Conservation (phyloP, 2,797 vertebrate species). For the Brachymystax lenok region DNA sequence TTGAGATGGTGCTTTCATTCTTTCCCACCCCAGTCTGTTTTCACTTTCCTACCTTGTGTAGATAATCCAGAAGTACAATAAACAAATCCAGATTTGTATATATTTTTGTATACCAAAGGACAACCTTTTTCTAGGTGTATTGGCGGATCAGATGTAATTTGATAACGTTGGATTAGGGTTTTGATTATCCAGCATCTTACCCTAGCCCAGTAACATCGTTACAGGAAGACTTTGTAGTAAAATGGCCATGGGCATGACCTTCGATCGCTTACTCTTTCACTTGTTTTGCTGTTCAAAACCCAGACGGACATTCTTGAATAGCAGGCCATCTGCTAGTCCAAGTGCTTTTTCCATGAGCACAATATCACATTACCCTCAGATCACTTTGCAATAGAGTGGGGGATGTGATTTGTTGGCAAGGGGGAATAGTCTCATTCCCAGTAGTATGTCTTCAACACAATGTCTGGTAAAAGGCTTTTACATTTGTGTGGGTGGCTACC, state of each 20-base stretch:
- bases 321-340: constrained; percentile 65
- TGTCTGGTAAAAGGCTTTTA: neutral
- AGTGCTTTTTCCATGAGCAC: constrained; percentile 47
- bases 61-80: neutral
- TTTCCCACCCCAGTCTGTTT: neutral
- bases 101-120: neutral
- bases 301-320: constrained; percentile 56
- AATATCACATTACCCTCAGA: constrained; percentile 64
- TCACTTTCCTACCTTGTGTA: neutral
- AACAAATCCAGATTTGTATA: neutral
- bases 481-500: neutral
- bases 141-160: neutral
- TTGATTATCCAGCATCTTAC: neutral
- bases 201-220: neutral
- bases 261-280: constrained; percentile 7
- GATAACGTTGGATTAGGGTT: neutral
- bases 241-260: neutral
- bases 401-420: constrained; percentile 30
- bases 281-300: constrained; percentile 24
- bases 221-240: neutral
- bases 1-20: neutral
- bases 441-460: neutral
- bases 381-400: constrained; percentile 34
- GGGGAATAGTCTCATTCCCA: neutral
- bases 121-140: constrained; percentile 10